Percentiles rank a stretch among this genome's conserved stretches.
Evolutionary conservation across 2,888 invertebrate genomes (phyloP).

Genomic region (Itoplectis maculator): DNA sequence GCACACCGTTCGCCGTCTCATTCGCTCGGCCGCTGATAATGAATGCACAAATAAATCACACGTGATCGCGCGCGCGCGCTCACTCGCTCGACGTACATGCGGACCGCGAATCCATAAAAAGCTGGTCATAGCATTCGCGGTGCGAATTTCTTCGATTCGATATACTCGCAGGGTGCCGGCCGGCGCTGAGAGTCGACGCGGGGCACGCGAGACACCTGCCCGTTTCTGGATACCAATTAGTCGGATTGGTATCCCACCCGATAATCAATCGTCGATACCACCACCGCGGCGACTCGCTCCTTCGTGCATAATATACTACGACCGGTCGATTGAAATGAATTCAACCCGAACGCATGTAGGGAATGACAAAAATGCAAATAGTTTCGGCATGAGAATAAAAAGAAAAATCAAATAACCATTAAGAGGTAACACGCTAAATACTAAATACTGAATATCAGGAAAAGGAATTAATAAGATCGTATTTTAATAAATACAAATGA

Average conservation of each 20-base stretch:
- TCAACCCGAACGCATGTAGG: constrained; percentile 6
- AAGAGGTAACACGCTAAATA: neutral
- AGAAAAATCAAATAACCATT: neutral
- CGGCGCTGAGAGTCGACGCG: too few relatives aligned
- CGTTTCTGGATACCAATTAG: constrained; percentile 65
- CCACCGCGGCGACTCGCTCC: constrained; percentile 2
- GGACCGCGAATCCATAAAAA: constrained; percentile 53
- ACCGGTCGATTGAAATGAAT: constrained; percentile 15
- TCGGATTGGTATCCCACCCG: constrained; percentile 63
- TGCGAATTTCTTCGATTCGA: constrained; percentile 65
- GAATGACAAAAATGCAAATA: constrained; percentile 20
- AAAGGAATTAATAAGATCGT: too few relatives aligned
- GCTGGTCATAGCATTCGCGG: constrained; percentile 50
- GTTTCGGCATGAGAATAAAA: neutral
- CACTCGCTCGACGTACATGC: constrained; percentile 15
- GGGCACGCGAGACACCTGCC: constrained; percentile 61
- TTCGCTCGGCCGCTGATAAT: constrained; percentile 48
- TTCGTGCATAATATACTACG: constrained; percentile 28
- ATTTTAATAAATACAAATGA: neutral
- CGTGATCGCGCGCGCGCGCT: constrained; percentile 17
- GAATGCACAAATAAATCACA: constrained; percentile 66
- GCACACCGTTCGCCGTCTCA: constrained; percentile 24
- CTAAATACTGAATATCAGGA: neutral
- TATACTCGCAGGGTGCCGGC: constrained; percentile 47
- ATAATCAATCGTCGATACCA: constrained; percentile 64